Evolutionary conservation across 37 sponge, comb jelly and placozoan genomes (phyloP), one percentile per base, ranked within the genome.

Genomic region (Beroe ovata): DNA sequence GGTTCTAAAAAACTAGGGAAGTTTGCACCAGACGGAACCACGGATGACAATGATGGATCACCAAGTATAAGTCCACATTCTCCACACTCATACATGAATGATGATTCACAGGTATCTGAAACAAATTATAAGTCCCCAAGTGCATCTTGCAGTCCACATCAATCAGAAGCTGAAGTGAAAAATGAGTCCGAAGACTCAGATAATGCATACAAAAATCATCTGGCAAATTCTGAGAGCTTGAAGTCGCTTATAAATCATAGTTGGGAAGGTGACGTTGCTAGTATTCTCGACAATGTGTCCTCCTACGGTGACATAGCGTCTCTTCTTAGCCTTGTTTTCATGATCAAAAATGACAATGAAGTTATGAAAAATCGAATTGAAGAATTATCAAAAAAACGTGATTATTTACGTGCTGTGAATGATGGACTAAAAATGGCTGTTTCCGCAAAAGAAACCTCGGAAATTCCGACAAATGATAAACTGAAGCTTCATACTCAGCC

Each of bases 301-400:
- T 77, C 84, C 2, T 77, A 77, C 41, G 84, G 84, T 39, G 84
- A 77, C 47, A 77, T 77, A 26, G 84, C 84, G 6, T 77, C 84
- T 14, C 38, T 77, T 22, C 84, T 77, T 26, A 77, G 84, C 21
- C 21, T 77, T 42, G 84, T 77, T 40, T 77, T 32, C 33, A 35
- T 77, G 26, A 77, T 77, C 23, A 77, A 77, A 25, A 77, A 35
- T 42, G 84, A 77, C 84, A 77, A 77, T 77, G 84, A 77, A n/a
- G 3, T 77, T 19, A 77, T 77, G 84, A 77, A 77, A 25, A 42
- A 39, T n/a, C 39, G 33, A 40, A 39, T 77, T 42, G 84, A 77
- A 32, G 84, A 77, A 42, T 23, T 77, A n/a, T 39, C 84, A 0
- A 77, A 77, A 77, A 77, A 77, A 35, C 41, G 84, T 20, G 84